Conservation (phyloP, 2,888 invertebrate species). For the Cenopis cana region DNA sequence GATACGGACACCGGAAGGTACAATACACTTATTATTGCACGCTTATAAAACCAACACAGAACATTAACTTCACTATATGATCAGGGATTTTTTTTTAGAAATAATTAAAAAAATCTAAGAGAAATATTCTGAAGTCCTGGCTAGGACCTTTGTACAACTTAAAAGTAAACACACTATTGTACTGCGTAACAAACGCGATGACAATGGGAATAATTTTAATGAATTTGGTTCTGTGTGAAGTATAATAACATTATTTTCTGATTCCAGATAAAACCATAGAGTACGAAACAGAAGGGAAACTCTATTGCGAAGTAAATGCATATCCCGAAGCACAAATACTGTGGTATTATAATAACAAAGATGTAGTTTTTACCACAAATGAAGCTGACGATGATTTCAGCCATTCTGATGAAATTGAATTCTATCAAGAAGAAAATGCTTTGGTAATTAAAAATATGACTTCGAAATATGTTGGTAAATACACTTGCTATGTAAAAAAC, state of each 20-base stretch:
- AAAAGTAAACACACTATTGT: too few relatives aligned
- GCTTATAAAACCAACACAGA: too few relatives aligned
- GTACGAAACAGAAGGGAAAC: slow-evolving; percentile 62
- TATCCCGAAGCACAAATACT: slow-evolving; percentile 67
- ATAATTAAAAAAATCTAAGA: too few relatives aligned
- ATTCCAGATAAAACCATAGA: slow-evolving; percentile 67
- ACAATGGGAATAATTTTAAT: too few relatives aligned
- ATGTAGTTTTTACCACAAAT: slow-evolving; percentile 47
- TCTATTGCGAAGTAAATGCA: slow-evolving; percentile 67
- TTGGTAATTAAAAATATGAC: slow-evolving; percentile 67
- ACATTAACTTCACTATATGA: too few relatives aligned
- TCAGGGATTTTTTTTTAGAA: too few relatives aligned
- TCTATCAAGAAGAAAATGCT: slow-evolving; percentile 53
- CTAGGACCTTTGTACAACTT: too few relatives aligned
- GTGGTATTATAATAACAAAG: slow-evolving; percentile 68
- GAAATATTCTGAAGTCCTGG: too few relatives aligned
- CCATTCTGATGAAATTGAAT: slow-evolving; percentile 39
- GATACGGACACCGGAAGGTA: slow-evolving; percentile 64
- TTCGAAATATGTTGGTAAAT: slow-evolving; percentile 63
- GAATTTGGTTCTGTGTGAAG: too few relatives aligned
- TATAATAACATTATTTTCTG: too few relatives aligned
- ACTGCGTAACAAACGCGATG: too few relatives aligned
- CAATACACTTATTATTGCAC: not conserved
- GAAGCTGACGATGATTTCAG: slow-evolving; percentile 51
- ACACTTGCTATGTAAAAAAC: slow-evolving; percentile 64